phyloP scores from a whole-genome alignment of 2,888 invertebrate genomes.

The Hylaea fasciaria region DNA sequence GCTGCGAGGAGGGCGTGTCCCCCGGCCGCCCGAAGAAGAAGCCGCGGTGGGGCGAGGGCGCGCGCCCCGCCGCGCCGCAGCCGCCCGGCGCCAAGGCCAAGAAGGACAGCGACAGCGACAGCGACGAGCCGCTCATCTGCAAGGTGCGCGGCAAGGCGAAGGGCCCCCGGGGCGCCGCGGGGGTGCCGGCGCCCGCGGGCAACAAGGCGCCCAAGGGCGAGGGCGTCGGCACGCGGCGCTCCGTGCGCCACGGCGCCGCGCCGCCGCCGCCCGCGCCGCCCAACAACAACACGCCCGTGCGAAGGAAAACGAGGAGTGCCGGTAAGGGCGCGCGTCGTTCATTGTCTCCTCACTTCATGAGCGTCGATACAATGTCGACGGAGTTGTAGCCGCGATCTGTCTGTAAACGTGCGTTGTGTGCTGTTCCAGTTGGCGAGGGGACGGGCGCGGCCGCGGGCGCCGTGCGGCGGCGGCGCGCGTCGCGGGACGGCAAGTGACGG shows the following conservation, averaged over 20 bases:
- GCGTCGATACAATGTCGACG: neutral
- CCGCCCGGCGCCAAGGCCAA: constrained; percentile 75
- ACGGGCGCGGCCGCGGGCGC: constrained; percentile 55
- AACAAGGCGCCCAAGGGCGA: constrained; percentile 59
- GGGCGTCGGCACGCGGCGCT: constrained; percentile 83
- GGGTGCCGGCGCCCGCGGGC: constrained; percentile 28
- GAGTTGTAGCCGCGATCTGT: neutral
- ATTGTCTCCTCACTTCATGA: neutral
- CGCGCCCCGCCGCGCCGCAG: constrained; percentile 74
- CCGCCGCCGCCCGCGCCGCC: constrained; percentile 57
- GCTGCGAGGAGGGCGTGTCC: constrained; percentile 82
- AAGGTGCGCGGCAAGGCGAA: constrained; percentile 85
- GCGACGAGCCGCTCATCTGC: constrained; percentile 91
- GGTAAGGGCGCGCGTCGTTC: constrained; percentile 75
- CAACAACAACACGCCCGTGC: constrained; percentile 59
- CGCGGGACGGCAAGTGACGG: constrained; percentile 91
- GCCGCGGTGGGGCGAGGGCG: constrained; percentile 59
- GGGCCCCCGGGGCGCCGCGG: constrained; percentile 47
- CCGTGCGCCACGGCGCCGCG: constrained; percentile 77
- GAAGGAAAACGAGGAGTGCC: constrained; percentile 89
- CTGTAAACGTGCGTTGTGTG: neutral
- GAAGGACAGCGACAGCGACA: constrained; percentile 90
- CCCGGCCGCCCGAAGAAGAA: constrained; percentile 72
- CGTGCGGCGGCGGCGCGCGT: constrained; percentile 86
- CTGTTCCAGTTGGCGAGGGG: constrained; percentile 69